Evolutionary conservation across 2,113 vertebrate genomes (phyloP).

Genomic region (Trogon surrucura): DNA sequence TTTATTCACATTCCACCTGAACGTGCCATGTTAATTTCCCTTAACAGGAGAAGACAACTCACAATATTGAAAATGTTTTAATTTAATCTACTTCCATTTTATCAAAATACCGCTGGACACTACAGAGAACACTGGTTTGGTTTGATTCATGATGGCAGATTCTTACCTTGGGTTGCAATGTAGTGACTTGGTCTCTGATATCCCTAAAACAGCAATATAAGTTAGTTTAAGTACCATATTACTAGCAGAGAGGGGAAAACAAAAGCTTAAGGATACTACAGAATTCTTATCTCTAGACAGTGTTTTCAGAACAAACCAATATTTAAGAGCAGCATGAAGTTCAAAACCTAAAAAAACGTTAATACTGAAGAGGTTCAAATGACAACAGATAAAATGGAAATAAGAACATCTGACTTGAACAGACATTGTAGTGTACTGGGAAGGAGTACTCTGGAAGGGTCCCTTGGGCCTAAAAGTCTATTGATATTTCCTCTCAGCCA

Average conservation of each 20-base stretch:
- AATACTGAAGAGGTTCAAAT: constrained; percentile 2
- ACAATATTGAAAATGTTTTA: background rate
- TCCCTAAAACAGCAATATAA: constrained; percentile 85
- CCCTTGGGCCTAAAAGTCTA: background rate
- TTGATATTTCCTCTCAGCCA: background rate
- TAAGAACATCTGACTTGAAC: constrained; percentile 51
- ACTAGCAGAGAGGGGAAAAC: constrained; percentile 34
- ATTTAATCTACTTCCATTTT: background rate
- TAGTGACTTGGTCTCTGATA: constrained; percentile 99
- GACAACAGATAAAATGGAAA: constrained; percentile 54
- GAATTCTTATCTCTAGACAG: constrained; percentile 27
- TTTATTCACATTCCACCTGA: background rate
- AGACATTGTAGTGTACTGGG: background rate
- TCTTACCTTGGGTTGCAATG: constrained; percentile 98
- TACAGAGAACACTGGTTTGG: background rate
- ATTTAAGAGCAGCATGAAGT: constrained; percentile 26
- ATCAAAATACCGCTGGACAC: background rate
- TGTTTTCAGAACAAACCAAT: constrained; percentile 30
- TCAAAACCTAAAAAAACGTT: constrained; percentile 25
- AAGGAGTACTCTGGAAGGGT: background rate
- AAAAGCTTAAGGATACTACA: constrained; percentile 72
- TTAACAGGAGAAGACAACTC: background rate
- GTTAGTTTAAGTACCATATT: constrained; percentile 62
- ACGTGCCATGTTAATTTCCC: background rate
- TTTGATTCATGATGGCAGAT: background rate